Evolutionary conservation across 2,797 vertebrate species (phyloP), one percentile per base, ranked within the genome.

Genomic region (Meda fulgida): DNA sequence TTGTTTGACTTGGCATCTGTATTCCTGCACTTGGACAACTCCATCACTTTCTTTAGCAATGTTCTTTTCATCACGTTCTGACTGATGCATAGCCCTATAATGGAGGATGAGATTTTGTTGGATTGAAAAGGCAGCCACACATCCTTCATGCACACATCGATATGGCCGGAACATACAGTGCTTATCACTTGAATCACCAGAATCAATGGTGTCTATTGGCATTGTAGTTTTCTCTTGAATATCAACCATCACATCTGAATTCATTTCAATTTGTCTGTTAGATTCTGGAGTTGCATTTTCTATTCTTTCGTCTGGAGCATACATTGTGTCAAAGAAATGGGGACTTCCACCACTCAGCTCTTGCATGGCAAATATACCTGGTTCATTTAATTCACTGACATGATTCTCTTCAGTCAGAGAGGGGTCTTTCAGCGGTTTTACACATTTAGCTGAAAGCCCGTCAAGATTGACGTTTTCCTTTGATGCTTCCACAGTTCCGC

Each of bases 81-180:
- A 97, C 90, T 98, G 98, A 93, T 99, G 98, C 92, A 99, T 97
- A 89, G 98, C 97, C 87, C 97, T 97, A 90, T 99, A 99, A 92
- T 99, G 98, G 65, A 99, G 97, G 91, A 99, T 99, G 78, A 99
- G 90, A 91, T 99, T 99, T 51, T 99, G 98, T 19, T 99, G 98
- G 93, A 99, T 98, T 0, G 98, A 99, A 90, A 99, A 99, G 7
- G 98, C 98, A 0, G 98, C 98, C 38, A 96, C 96, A 91, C 98
- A 99, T 88, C 97, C 98, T 94, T 99, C 97, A 80, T 99, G 97
- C 89, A 99, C 97, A 63, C 98, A 99, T 38, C 97, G 95, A 88
- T 99, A 99, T 0, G 98, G 98, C 94, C 97, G 96, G 26, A 98
- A 99, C 0, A 97, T 95, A 89, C 95, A 98, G 79, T 96, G 97